Conservation (phyloP, 2,113 vertebrate genomes). For the Heteronetta atricapilla region DNA sequence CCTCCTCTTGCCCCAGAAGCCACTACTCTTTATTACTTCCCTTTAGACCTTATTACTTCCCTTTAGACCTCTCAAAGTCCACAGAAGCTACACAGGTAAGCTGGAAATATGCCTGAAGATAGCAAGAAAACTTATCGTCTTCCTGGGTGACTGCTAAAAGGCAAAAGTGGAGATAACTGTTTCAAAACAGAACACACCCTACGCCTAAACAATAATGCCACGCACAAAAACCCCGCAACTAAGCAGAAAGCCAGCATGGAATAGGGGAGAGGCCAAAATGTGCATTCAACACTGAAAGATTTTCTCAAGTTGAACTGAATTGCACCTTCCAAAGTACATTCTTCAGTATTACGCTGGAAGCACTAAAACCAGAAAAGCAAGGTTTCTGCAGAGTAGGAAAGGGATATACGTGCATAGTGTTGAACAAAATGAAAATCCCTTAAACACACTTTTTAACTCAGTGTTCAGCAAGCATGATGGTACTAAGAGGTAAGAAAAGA, state of each 20-base stretch:
- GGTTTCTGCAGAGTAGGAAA: not conserved
- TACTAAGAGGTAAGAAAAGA: not conserved
- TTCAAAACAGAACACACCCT: not conserved
- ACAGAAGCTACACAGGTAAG: not conserved
- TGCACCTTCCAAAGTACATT: not conserved
- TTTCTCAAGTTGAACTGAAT: not conserved
- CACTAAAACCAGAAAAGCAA: not conserved
- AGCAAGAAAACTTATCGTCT: accelerated
- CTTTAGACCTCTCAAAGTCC: not conserved
- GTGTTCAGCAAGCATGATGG: not conserved
- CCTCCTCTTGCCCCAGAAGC: not conserved
- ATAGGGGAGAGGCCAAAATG: not conserved
- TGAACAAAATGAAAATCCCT: not conserved
- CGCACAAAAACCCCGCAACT: not conserved
- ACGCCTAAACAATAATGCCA: accelerated
- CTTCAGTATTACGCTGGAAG: not conserved
- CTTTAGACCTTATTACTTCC: not conserved
- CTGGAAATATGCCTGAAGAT: not conserved
- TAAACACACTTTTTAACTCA: not conserved
- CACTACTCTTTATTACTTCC: not conserved
- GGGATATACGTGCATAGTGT: not conserved
- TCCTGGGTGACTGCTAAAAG: not conserved
- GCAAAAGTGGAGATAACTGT: not conserved
- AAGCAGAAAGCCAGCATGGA: not conserved
- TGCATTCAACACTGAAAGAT: not conserved